These are phyloP conservation scores for Scopus umbretta DNA, from an alignment of 2,113 vertebrate genomes.

Conservation along the genomic window DNA sequence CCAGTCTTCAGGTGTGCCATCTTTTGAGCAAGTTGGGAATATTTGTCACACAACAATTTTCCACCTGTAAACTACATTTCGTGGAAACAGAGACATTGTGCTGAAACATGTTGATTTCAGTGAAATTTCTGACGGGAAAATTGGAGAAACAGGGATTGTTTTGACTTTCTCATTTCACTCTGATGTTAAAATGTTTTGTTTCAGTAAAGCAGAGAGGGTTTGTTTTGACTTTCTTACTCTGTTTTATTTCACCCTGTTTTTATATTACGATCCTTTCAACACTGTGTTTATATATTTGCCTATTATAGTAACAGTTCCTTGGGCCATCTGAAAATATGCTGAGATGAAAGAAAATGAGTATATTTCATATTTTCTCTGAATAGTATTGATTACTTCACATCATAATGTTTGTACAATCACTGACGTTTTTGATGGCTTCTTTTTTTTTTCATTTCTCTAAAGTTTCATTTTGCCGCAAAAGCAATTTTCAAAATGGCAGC, in stretches of 20 bases:
- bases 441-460: neutral
- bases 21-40: neutral
- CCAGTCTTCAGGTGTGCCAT: neutral
- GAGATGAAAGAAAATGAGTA: constrained; percentile 28
- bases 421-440: neutral
- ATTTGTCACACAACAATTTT: neutral
- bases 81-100: neutral
- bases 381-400: constrained; percentile 31
- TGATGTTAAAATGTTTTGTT: neutral
- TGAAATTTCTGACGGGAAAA: neutral
- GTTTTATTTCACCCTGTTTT: constrained; percentile 14
- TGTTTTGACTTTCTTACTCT: constrained; percentile 8
- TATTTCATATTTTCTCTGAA: constrained; percentile 10
- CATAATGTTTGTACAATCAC: neutral
- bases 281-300: neutral
- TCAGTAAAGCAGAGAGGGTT: neutral
- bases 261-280: neutral
- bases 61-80: neutral
- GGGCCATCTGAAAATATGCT: neutral
- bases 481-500: constrained; percentile 23
- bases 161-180: neutral
- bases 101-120: neutral
- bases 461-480: neutral
- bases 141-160: neutral
- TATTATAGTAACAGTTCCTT: neutral